Conservation (phyloP, 2,797 vertebrate species). For the Mus minutoides region DNA sequence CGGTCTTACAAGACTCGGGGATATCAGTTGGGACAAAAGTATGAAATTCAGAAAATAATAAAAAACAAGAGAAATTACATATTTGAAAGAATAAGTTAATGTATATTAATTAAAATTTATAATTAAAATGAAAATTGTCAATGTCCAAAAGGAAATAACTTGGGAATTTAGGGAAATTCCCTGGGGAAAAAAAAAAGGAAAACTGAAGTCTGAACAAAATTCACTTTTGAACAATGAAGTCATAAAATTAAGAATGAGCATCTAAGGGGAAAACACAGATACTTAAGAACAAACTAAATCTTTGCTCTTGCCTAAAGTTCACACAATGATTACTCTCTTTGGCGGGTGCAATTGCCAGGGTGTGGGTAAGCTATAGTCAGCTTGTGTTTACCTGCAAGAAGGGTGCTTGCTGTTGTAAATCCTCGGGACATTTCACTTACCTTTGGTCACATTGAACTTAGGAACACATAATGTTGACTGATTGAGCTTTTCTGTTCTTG, state of each 20-base stretch:
- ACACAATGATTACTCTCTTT: background rate
- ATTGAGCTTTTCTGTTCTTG: background rate
- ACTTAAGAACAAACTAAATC: slow-evolving; percentile 30
- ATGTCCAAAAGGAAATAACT: slow-evolving; percentile 37
- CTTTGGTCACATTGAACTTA: slow-evolving; percentile 37
- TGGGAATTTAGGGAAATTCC: background rate
- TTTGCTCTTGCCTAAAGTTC: background rate
- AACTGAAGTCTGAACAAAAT: slow-evolving; percentile 13
- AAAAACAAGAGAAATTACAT: slow-evolving; percentile 24
- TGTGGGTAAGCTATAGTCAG: background rate
- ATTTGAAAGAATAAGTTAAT: slow-evolving; percentile 49
- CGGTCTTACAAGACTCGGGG: background rate
- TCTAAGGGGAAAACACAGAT: background rate
- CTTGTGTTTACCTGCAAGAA: slow-evolving; percentile 34
- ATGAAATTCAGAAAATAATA: slow-evolving; percentile 59
- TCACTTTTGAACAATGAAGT: slow-evolving; percentile 47
- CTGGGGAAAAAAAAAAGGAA: background rate
- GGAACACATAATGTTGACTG: background rate
- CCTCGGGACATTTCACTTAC: background rate
- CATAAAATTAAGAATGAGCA: background rate
- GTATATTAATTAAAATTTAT: slow-evolving; percentile 33
- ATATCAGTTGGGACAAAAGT: background rate
- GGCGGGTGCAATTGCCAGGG: background rate
- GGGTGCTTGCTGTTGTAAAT: slow-evolving; percentile 34
- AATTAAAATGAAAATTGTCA: slow-evolving; percentile 4